Conservation (phyloP, 2,113 vertebrate genomes). For the Peromyscus maniculatus region DNA sequence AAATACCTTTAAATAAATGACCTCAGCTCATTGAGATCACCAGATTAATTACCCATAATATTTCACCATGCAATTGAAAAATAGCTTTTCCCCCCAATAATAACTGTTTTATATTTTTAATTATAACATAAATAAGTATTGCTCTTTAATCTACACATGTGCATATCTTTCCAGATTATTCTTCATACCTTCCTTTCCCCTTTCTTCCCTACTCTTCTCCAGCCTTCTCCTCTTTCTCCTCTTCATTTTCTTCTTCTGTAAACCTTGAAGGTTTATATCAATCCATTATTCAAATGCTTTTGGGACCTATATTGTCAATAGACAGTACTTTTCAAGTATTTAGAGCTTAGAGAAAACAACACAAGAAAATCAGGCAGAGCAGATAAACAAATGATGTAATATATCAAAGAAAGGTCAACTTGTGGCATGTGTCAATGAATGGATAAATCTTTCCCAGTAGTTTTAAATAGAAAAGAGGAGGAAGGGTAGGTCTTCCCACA, state of each 20-base stretch:
- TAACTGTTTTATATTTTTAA: neutral
- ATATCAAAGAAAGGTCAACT: constrained; percentile 27
- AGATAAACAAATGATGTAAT: neutral
- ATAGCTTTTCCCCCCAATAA: neutral
- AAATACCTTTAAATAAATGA: neutral
- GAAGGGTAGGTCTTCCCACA: neutral
- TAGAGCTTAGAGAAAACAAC: neutral
- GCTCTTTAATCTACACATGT: too few species aligned
- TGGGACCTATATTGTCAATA: neutral
- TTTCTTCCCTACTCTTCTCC: neutral
- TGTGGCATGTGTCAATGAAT: neutral
- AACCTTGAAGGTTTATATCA: neutral
- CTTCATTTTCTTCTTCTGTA: neutral
- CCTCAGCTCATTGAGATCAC: neutral
- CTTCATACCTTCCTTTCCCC: neutral
- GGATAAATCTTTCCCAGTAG: neutral
- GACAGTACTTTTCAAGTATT: neutral
- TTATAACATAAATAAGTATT: neutral
- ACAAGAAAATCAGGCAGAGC: neutral
- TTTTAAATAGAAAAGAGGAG: neutral
- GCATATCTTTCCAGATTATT: neutral
- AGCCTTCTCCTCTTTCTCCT: neutral
- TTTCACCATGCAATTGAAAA: neutral
- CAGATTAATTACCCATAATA: neutral
- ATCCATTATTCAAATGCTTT: neutral